Base-by-base conservation (phyloP, 2,888 invertebrate species). In the Anagyrus pseudococci region DNA sequence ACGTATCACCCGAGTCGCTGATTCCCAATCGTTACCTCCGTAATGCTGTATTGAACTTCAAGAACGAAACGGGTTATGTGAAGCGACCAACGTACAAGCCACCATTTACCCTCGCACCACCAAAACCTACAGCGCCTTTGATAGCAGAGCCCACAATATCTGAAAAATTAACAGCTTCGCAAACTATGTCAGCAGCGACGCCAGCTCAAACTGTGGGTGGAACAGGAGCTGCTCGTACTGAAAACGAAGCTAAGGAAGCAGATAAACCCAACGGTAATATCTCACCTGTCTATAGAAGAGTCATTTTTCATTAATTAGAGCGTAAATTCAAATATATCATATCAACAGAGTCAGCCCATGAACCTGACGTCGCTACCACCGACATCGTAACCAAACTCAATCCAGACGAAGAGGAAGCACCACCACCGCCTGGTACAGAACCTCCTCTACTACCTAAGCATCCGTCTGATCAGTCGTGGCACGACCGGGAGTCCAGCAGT, bases 21-120 rank as follows among this genome's bases (percentile, higher is more conserved):
- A 96, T 97, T 71, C 96, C 97, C 2, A 97, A 96, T 78, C 87
- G 95, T 71, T 96, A 93, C 83, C 82, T 97, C 63, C 86, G 97
- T 48, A 94, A 91, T 72, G 92, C 94, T 1, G 96, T 97, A 1
- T 89, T 89, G 58, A 90, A 92, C 71, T 98, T 96, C 79, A 92
- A 91, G 72, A 96, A 95, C 80, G 93, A 94, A 74, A 94, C 94
- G 1, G 96, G 96, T 0, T 96, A 95, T 78, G 90, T 90, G 43
- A 87, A 87, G 69, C 81, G 83, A 62, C 81, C 80, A 71, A 71
- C 74, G 47, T 73, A 75, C 70, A 73, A 74, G 61, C 68, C 72
- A 26, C 65, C 67, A 4, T 23, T 53, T 2, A 10, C 22, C 25
- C 62, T 54, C 8, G 48, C 64, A 33, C 49, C 61, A 8, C 58